Evolutionary conservation across 2,888 invertebrate genomes (phyloP).

Genomic region (Panopea generosa): DNA sequence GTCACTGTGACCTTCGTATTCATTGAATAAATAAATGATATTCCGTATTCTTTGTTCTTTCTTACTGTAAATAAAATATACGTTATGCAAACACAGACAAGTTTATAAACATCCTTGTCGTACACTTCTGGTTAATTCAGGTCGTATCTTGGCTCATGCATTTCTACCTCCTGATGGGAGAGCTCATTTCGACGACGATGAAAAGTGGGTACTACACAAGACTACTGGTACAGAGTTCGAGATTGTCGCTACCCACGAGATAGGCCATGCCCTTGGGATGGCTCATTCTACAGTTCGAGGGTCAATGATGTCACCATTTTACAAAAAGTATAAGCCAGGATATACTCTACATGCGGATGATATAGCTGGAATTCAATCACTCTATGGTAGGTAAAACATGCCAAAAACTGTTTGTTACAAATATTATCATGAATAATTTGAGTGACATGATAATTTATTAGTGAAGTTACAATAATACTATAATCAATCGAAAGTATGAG

Average conservation of each 20-base stretch:
- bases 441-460: too few species aligned
- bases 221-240: slow-evolving; percentile 70
- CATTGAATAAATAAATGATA: too few species aligned
- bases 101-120: not conserved
- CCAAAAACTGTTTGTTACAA: too few species aligned
- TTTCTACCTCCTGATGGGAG: slow-evolving; percentile 81
- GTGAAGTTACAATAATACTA: too few species aligned
- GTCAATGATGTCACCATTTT: slow-evolving; percentile 83
- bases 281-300: slow-evolving; percentile 77
- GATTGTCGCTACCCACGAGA: slow-evolving; percentile 83
- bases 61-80: not conserved
- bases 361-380: slow-evolving; percentile 76
- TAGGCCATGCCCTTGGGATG: slow-evolving; percentile 84
- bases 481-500: too few species aligned
- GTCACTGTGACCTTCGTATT: too few species aligned
- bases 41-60: too few species aligned
- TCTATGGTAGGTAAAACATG: slow-evolving; percentile 83
- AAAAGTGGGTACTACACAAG: slow-evolving; percentile 77
- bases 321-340: slow-evolving; percentile 71
- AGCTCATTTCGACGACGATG: slow-evolving; percentile 83
- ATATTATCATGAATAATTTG: too few species aligned
- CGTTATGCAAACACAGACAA: not conserved
- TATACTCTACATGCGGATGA: slow-evolving; percentile 78
- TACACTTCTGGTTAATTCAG: too few species aligned
- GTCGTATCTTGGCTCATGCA: slow-evolving; percentile 81